Evolutionary conservation across 2,888 invertebrate genomes (phyloP).

Genomic region (Eueremaeus valkanovi): DNA sequence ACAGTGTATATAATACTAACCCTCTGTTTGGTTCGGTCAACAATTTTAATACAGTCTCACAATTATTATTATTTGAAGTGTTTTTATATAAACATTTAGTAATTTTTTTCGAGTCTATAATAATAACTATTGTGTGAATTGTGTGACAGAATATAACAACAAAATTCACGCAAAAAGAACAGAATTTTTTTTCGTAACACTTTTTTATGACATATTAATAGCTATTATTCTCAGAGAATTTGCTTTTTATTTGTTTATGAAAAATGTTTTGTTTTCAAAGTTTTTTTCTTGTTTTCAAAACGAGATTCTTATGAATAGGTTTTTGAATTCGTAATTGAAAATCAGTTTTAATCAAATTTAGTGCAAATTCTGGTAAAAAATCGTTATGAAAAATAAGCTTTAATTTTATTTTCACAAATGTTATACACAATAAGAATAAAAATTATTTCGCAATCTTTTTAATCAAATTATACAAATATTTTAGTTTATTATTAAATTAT

Average conservation of each 20-base stretch:
- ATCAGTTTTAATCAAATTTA: conserved; percentile 8
- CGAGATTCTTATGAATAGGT: neutral
- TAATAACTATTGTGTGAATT: neutral
- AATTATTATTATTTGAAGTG: neutral
- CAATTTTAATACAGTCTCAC: neutral
- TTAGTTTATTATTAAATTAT: too few species aligned
- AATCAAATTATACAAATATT: too few species aligned
- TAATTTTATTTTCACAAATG: too few species aligned
- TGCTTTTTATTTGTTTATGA: too few species aligned
- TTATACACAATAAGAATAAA: too few species aligned
- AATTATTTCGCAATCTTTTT: too few species aligned
- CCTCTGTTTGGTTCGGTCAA: neutral
- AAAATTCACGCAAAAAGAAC: neutral
- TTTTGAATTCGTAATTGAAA: neutral
- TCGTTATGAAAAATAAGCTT: too few species aligned
- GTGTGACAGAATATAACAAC: too few species aligned
- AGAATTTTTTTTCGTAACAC: neutral
- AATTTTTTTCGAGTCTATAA: too few species aligned
- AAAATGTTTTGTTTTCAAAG: too few species aligned
- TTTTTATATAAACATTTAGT: neutral
- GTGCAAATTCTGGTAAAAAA: neutral
- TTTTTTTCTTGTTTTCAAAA: neutral
- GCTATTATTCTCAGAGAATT: too few species aligned
- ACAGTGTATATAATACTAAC: neutral
- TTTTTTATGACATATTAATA: neutral